phyloP scores from a whole-genome alignment of 2,888 invertebrate genomes.

The Holacanthella duospinosa region DNA sequence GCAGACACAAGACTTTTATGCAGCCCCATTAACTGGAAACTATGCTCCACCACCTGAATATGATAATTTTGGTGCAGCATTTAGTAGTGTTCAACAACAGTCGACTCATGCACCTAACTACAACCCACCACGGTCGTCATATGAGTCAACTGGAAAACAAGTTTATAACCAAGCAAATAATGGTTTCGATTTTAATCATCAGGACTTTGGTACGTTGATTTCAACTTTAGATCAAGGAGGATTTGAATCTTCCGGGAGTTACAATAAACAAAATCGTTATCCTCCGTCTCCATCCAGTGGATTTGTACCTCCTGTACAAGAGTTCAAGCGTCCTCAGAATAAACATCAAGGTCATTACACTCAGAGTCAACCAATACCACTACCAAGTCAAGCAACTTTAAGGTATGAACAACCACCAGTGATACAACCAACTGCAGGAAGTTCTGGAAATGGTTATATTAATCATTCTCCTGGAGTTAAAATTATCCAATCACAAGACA shows the following conservation, averaged over 20 bases:
- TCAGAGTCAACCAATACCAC: background rate
- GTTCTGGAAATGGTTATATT: background rate
- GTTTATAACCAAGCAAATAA: background rate
- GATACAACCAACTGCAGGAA: background rate
- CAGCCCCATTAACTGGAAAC: too few species aligned
- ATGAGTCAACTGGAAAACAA: background rate
- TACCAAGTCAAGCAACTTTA: background rate
- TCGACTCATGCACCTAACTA: too few species aligned
- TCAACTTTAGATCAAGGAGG: background rate
- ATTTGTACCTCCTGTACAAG: background rate
- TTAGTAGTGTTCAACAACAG: background rate
- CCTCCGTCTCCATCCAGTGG: background rate
- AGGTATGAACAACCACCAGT: background rate
- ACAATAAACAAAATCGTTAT: background rate
- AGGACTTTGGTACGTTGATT: background rate
- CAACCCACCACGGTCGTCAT: too few species aligned
- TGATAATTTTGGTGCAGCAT: background rate
- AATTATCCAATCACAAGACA: conserved; percentile 22
- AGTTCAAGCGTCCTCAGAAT: background rate
- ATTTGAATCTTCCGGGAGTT: background rate
- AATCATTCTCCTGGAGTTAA: conserved; percentile 21
- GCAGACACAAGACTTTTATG: background rate
- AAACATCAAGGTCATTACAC: conserved; percentile 9
- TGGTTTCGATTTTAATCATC: conserved; percentile 2
- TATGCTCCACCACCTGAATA: background rate